Percentiles rank a stretch among this genome's conserved stretches.
phyloP scores from a whole-genome alignment of 2,797 vertebrate species.

The Rhincodon typus region DNA sequence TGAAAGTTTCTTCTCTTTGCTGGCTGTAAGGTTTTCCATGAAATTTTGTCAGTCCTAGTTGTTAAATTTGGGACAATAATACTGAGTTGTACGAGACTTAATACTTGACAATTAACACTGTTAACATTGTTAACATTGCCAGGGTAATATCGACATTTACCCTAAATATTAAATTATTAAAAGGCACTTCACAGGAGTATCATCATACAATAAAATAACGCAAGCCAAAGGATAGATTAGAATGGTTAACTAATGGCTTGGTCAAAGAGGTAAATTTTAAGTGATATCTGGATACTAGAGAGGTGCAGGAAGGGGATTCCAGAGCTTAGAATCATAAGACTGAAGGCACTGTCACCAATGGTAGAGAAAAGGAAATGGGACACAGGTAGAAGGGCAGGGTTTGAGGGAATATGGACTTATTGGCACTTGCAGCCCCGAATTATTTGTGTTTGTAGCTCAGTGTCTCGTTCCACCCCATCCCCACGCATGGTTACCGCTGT shows the following conservation, averaged over 20 bases:
- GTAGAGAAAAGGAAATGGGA: neutral
- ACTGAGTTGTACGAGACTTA: neutral
- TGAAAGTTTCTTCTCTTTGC: neutral
- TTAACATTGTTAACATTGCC: too few species aligned
- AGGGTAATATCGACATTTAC: too few species aligned
- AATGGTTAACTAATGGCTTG: neutral
- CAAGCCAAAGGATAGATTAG: neutral
- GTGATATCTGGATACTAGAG: neutral
- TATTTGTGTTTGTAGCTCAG: neutral
- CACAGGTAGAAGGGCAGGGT: neutral
- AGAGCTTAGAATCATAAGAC: neutral
- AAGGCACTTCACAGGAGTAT: neutral
- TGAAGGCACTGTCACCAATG: neutral
- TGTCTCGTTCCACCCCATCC: neutral
- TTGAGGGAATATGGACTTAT: neutral
- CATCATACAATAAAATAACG: neutral
- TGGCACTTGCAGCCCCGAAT: neutral
- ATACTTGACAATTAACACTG: neutral
- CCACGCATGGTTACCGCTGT: neutral
- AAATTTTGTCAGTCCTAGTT: neutral
- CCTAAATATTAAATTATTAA: too few species aligned
- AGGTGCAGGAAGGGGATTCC: neutral
- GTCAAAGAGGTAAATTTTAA: neutral
- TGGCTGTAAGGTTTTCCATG: neutral
- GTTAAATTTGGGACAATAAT: neutral